Evolutionary conservation across 2,113 vertebrate species (phyloP).

Genomic region (Thymallus thymallus): DNA sequence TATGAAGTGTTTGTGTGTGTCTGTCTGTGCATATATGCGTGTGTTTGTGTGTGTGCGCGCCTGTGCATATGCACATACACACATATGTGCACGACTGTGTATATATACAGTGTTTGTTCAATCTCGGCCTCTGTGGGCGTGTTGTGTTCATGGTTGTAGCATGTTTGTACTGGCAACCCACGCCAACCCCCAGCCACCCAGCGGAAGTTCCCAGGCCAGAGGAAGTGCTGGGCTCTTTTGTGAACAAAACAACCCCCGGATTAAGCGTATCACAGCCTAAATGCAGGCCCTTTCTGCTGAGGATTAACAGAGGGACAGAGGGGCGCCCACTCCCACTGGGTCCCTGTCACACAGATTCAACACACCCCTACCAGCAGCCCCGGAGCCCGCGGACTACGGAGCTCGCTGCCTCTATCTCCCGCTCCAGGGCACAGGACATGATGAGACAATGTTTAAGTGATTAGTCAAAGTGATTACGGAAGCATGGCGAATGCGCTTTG

Average conservation of each 20-base stretch:
- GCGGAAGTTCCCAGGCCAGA: conserved; percentile 69
- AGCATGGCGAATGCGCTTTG: conserved; percentile 57
- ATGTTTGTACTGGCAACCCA: conserved; percentile 61
- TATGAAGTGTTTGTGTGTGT: background rate
- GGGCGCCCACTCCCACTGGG: conserved; percentile 50
- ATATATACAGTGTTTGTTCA: conserved; percentile 35
- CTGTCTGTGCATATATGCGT: background rate
- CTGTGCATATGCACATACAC: background rate
- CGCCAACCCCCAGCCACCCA: conserved; percentile 42
- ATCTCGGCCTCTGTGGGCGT: conserved; percentile 24
- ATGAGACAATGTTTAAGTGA: conserved; percentile 63
- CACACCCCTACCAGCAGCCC: conserved; percentile 46
- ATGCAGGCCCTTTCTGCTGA: conserved; percentile 66
- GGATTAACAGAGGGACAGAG: conserved; percentile 66
- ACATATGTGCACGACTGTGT: conserved; percentile 15
- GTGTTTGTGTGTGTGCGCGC: background rate
- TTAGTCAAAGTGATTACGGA: conserved; percentile 61
- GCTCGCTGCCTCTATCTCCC: conserved; percentile 21
- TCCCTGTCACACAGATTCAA: conserved; percentile 73
- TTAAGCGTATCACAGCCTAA: conserved; percentile 72
- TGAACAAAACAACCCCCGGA: conserved; percentile 59
- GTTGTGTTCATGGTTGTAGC: conserved; percentile 25
- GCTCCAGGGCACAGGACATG: conserved; percentile 42
- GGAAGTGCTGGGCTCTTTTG: conserved; percentile 67
- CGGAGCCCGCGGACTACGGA: background rate